phyloP scores from a whole-genome alignment of 1,140 invertebrate genomes.

The Drosophila sp. region DNA sequence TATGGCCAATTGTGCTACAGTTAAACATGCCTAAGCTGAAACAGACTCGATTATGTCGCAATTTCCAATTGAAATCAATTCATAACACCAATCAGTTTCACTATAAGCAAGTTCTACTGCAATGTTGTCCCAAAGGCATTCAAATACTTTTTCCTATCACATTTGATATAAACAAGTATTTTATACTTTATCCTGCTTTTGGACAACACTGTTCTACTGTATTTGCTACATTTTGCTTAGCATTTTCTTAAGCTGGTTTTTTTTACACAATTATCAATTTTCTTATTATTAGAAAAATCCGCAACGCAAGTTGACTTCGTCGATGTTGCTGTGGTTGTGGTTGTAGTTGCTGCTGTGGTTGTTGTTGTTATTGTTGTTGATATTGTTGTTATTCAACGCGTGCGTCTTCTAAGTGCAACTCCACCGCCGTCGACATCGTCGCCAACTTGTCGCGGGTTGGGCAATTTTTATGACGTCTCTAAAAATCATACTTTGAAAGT shows the following conservation, averaged over 20 bases:
- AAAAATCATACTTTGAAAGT: slow-evolving; percentile 85
- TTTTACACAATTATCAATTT: slow-evolving; percentile 13
- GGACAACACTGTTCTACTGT: slow-evolving; percentile 1
- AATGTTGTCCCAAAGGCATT: too few relatives aligned
- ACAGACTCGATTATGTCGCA: neutral
- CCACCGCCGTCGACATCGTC: slow-evolving; percentile 24
- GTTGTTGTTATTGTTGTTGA: slow-evolving; percentile 15
- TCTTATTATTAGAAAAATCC: slow-evolving; percentile 73
- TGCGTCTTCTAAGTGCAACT: slow-evolving; percentile 54
- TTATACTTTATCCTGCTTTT: too few relatives aligned
- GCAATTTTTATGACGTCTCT: slow-evolving; percentile 85
- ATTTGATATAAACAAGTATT: too few relatives aligned
- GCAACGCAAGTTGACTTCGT: slow-evolving; percentile 56
- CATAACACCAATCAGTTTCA: neutral
- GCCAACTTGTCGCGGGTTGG: slow-evolving; percentile 70
- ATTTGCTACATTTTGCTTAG: neutral
- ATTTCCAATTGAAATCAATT: neutral
- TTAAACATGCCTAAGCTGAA: neutral
- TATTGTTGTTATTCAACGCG: slow-evolving; percentile 52
- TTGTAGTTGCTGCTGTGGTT: slow-evolving; percentile 3
- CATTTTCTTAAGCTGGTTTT: neutral
- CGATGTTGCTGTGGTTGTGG: slow-evolving; percentile 13
- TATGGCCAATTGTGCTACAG: neutral
- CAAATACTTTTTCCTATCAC: too few relatives aligned
- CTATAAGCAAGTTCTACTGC: neutral